A percentile compares a stretch with the other conserved stretches of the same genome.
Conservation (phyloP, 2,797 vertebrate genomes). For the Cheirogaleus major region DNA sequence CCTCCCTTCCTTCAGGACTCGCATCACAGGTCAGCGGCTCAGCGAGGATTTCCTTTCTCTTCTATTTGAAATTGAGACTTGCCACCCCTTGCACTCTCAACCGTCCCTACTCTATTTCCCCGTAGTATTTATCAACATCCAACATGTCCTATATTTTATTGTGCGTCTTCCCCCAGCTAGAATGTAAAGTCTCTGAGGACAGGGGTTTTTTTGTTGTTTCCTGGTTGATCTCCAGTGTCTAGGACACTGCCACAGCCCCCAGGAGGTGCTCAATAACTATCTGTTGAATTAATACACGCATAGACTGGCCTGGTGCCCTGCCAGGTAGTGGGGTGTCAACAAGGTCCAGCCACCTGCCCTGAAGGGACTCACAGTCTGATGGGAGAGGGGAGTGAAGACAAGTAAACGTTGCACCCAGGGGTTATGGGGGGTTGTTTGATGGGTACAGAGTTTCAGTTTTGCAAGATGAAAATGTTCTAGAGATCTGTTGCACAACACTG, state of each 20-base stretch:
- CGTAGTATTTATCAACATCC: neutral
- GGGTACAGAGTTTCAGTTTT: neutral
- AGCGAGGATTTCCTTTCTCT: neutral
- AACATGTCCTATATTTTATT: neutral
- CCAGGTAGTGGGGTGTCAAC: neutral
- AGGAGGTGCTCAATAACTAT: neutral
- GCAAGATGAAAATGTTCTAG: neutral
- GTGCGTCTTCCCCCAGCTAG: neutral
- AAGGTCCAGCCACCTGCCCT: neutral
- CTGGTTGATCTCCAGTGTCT: neutral
- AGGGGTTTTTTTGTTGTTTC: neutral
- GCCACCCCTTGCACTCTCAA: no score
- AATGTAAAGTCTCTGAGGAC: neutral
- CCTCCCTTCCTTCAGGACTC: neutral
- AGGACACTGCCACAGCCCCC: neutral
- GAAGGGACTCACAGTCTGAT: neutral
- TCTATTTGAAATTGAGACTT: neutral
- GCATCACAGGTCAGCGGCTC: neutral
- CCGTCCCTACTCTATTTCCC: neutral
- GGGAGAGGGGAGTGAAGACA: neutral
- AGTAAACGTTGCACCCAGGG: neutral
- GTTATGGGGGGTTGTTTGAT: neutral
- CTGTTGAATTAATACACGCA: neutral
- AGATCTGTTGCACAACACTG: neutral
- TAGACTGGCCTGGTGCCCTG: neutral